Conservation (phyloP, 2,888 invertebrate genomes). For the Schizaphis graminum region DNA sequence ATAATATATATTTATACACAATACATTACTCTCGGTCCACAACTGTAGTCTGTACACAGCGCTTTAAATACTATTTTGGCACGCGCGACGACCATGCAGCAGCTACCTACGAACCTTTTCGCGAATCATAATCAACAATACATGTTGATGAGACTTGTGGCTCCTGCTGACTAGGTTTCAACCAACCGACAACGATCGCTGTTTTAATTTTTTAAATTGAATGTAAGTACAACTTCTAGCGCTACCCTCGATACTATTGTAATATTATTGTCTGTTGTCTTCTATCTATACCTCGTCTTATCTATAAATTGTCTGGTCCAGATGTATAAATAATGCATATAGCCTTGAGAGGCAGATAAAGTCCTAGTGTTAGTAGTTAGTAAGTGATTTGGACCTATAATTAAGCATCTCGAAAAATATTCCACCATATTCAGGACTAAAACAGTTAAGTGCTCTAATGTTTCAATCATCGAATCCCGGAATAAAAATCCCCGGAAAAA, state of each 20-base stretch:
- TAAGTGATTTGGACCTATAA: not conserved
- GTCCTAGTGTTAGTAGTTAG: not conserved
- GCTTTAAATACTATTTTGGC: not conserved
- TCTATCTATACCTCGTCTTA: not conserved
- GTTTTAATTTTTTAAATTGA: not conserved
- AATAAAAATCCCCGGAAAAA: too few species aligned
- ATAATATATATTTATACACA: constrained; percentile 10
- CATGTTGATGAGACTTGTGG: not conserved
- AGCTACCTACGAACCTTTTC: not conserved
- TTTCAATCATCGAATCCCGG: too few species aligned
- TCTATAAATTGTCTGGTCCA: not conserved
- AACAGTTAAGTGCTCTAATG: not conserved
- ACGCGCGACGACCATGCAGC: not conserved
- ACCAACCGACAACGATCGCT: not conserved
- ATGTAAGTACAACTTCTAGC: not conserved
- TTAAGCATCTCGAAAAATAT: not conserved
- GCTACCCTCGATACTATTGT: not conserved
- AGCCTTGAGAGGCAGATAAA: not conserved
- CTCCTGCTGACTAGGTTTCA: not conserved
- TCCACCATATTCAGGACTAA: not conserved
- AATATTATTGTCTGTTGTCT: not conserved
- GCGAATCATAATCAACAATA: not conserved
- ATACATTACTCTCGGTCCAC: not conserved
- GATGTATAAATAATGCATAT: not conserved
- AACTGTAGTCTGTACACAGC: not conserved